These are phyloP conservation scores for Drosophila albomicans DNA, from an alignment of 1,140 invertebrate species.

Conservation along the genomic window DNA sequence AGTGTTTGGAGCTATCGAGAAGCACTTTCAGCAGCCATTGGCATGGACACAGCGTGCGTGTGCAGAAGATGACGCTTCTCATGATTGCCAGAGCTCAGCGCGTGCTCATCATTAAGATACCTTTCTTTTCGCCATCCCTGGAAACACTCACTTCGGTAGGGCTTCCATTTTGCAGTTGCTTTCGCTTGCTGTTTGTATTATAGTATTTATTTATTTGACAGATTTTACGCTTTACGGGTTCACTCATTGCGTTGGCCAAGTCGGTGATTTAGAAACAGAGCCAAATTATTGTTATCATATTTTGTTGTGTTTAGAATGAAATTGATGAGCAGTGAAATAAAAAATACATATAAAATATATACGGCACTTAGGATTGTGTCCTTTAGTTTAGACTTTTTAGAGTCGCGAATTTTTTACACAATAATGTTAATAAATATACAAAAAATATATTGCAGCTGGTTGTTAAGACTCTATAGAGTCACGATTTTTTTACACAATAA, in stretches of 20 bases:
- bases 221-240: slow-evolving; percentile 79
- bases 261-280: slow-evolving; percentile 54
- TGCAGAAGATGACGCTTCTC: slow-evolving; percentile 73
- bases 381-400: too few relatives aligned
- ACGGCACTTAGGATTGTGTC: too few relatives aligned
- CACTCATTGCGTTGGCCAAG: slow-evolving; percentile 74
- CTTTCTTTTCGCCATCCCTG: slow-evolving; percentile 77
- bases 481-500: too few relatives aligned
- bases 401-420: too few relatives aligned
- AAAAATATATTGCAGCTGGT: too few relatives aligned
- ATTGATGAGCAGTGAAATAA: too few relatives aligned
- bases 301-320: too few relatives aligned
- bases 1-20: slow-evolving; percentile 64
- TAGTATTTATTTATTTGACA: slow-evolving; percentile 3
- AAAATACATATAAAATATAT: too few relatives aligned
- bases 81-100: slow-evolving; percentile 67
- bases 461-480: too few relatives aligned
- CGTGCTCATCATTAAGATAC: slow-evolving; percentile 68
- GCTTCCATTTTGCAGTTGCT: neutral
- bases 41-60: slow-evolving; percentile 63
- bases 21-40: slow-evolving; percentile 66
- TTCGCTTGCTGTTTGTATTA: too few relatives aligned
- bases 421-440: too few relatives aligned
- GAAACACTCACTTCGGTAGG: slow-evolving; percentile 69
- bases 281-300: neutral